Conservation (phyloP, 2,797 vertebrate species). For the Dicrostonyx torquatus region DNA sequence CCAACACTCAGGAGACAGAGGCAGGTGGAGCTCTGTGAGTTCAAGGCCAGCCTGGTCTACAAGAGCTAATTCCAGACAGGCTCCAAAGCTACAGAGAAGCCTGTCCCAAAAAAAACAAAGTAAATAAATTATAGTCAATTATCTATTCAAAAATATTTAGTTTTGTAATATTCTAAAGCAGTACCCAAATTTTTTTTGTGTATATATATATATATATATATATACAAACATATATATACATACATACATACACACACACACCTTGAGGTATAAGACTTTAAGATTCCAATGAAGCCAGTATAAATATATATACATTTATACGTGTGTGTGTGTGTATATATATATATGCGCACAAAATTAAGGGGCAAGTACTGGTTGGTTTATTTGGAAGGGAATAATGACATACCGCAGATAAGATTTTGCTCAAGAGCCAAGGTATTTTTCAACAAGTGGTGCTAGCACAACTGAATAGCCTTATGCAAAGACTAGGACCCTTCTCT, state of each 20-base stretch:
- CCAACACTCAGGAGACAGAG: too few species aligned
- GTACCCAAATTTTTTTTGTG: neutral
- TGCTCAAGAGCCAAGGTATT: slow-evolving; percentile 18
- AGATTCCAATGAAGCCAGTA: neutral
- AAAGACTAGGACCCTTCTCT: slow-evolving; percentile 8
- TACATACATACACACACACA: too few species aligned
- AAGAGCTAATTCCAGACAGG: too few species aligned
- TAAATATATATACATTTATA: too few species aligned
- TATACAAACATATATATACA: neutral
- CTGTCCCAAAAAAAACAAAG: too few species aligned
- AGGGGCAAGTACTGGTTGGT: slow-evolving; percentile 23
- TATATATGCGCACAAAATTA: neutral
- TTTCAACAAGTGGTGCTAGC: neutral
- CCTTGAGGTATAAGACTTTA: neutral
- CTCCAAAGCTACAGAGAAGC: too few species aligned
- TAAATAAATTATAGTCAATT: neutral
- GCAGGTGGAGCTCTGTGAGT: too few species aligned
- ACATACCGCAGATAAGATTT: slow-evolving; percentile 8
- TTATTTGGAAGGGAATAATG: slow-evolving; percentile 10
- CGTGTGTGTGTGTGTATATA: neutral
- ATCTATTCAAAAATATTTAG: slow-evolving; percentile 43
- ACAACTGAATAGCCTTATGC: neutral
- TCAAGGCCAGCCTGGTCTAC: too few species aligned
- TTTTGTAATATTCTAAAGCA: slow-evolving; percentile 23
- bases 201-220: neutral